Evolutionary conservation across 2,113 vertebrate species (phyloP).

Genomic region (Clarias magur): DNA sequence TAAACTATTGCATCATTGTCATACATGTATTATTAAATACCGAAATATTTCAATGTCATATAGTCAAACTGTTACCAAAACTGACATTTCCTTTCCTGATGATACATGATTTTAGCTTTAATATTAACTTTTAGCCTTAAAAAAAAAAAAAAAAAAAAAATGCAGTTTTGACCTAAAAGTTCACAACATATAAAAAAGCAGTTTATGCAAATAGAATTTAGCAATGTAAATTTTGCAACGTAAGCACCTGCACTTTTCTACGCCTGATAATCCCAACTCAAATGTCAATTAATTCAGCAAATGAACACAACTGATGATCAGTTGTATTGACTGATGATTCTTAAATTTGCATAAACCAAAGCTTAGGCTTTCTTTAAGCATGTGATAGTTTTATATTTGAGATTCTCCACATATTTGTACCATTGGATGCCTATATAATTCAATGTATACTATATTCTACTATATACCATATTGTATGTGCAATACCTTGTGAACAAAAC

Average conservation of each 20-base stretch:
- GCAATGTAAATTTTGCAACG: no score
- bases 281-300: background rate
- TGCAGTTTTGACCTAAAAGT: background rate
- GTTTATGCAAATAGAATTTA: background rate
- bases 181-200: background rate
- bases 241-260: background rate
- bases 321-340: no score
- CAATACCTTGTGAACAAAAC: background rate
- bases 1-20: background rate
- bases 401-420: background rate
- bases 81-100: background rate
- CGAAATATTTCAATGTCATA: background rate
- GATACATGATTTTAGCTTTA: background rate
- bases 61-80: background rate
- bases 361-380: no score
- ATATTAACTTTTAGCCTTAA: background rate
- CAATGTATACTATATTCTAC: background rate
- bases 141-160: no score
- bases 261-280: background rate
- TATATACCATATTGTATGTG: background rate
- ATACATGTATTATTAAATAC: no score
- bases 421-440: background rate
- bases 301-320: background rate
- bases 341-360: no score
- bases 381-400: background rate